Evolutionary conservation across 1,140 invertebrate species (phyloP).

Genomic region (Tetragnatha versicolor): DNA sequence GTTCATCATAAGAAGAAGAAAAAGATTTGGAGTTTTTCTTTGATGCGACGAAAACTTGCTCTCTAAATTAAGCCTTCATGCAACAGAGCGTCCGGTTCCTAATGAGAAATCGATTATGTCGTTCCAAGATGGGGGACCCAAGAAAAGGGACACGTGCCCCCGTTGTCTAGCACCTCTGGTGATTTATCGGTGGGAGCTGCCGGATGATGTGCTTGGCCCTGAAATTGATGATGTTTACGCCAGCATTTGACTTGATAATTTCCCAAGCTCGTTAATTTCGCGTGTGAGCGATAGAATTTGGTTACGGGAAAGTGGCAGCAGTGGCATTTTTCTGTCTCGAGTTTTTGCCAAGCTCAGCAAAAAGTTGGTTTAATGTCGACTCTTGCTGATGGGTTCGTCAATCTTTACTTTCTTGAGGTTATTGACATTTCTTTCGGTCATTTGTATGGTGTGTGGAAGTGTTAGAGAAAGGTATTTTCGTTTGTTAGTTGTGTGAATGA

Average conservation of each 20-base stretch:
- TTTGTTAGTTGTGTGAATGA: too few species aligned
- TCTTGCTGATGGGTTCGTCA: too few species aligned
- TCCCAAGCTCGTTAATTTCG: not conserved
- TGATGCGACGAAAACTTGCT: not conserved
- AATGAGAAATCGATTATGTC: slow-evolving; percentile 21
- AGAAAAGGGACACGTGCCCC: not conserved
- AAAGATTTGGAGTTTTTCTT: not conserved
- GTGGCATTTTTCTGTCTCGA: too few species aligned
- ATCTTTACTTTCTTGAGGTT: too few species aligned
- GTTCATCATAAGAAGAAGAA: not conserved
- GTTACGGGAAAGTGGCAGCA: not conserved
- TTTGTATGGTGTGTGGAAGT: too few species aligned
- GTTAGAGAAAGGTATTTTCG: too few species aligned
- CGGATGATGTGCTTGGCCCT: not conserved
- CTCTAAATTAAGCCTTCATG: slow-evolving; percentile 3
- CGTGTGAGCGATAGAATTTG: not conserved
- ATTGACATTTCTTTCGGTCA: too few species aligned
- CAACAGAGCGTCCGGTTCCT: not conserved
- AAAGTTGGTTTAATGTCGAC: too few species aligned
- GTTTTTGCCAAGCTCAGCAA: too few species aligned
- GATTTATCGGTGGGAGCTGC: not conserved
- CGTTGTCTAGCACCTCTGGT: not conserved
- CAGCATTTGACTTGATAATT: slow-evolving; percentile 18
- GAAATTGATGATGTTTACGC: slow-evolving; percentile 18
- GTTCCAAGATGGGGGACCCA: not conserved